Conservation (phyloP, 2,888 invertebrate genomes). For the Cheilosia soror region DNA sequence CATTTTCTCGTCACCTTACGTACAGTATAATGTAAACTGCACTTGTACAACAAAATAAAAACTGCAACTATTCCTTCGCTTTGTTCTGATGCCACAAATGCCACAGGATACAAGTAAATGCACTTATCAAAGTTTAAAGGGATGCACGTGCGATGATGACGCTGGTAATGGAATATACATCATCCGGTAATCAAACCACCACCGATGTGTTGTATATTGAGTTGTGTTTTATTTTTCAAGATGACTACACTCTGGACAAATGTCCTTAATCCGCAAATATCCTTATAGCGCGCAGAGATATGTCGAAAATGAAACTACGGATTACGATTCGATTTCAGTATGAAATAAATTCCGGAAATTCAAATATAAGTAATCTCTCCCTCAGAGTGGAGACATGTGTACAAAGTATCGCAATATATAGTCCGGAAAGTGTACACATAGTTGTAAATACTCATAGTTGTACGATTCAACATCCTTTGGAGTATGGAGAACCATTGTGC, state of each 20-base stretch:
- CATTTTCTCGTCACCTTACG: not conserved
- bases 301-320: slow-evolving; percentile 17
- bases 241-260: slow-evolving; percentile 19
- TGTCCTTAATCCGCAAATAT: slow-evolving; percentile 58
- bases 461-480: too few relatives aligned
- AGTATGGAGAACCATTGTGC: not conserved
- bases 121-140: slow-evolving; percentile 69
- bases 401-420: slow-evolving; percentile 55
- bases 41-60: not conserved
- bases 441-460: not conserved
- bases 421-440: slow-evolving; percentile 19
- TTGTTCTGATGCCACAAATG: slow-evolving; percentile 28
- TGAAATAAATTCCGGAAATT: slow-evolving; percentile 41
- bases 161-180: slow-evolving; percentile 31
- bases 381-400: slow-evolving; percentile 19
- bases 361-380: slow-evolving; percentile 51
- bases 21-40: not conserved
- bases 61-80: not conserved
- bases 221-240: slow-evolving; percentile 10
- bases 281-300: not conserved
- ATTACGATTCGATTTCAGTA: slow-evolving; percentile 25
- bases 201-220: not conserved
- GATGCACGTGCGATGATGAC: slow-evolving; percentile 34
- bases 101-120: slow-evolving; percentile 69
- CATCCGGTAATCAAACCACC: slow-evolving; percentile 45